Conservation (phyloP, 2,797 vertebrate species). For the Onychomys leucogaster region DNA sequence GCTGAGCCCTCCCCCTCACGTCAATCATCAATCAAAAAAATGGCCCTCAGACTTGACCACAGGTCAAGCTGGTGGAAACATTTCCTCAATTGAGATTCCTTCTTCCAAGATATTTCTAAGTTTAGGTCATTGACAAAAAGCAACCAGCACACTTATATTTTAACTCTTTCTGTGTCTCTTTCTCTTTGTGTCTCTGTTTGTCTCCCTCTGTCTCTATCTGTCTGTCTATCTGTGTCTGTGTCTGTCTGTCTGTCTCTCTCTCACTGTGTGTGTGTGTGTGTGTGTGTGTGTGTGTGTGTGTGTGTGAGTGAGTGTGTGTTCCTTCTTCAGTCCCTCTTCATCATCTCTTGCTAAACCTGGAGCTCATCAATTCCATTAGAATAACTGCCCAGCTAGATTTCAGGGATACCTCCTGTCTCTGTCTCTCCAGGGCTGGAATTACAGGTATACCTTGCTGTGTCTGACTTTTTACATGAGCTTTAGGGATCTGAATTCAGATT, state of each 20-base stretch:
- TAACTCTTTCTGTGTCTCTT: not conserved
- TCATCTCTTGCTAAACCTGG: not conserved
- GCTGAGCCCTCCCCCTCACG: not conserved
- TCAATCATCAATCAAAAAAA: not conserved
- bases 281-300: not conserved
- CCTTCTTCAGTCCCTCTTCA: not conserved
- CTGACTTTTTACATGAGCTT: not conserved
- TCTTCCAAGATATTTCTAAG: not conserved
- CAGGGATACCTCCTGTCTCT: not conserved
- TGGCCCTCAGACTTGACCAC: not conserved
- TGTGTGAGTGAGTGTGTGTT: not conserved
- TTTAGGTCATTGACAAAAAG: not conserved
- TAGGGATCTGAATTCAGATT: not conserved
- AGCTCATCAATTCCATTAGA: not conserved
- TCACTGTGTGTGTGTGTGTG: not conserved
- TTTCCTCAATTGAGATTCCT: not conserved
- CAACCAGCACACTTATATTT: not conserved
- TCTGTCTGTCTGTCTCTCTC: not conserved
- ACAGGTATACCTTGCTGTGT: not conserved
- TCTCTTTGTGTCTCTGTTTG: not conserved
- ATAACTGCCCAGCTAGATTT: not conserved
- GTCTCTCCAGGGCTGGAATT: not conserved
- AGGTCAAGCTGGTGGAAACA: not conserved
- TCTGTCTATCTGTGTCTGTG: fast-evolving
- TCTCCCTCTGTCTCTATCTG: fast-evolving